Base-by-base conservation (phyloP, 2,797 vertebrate genomes). In the Tympanoctomys barrerae region DNA sequence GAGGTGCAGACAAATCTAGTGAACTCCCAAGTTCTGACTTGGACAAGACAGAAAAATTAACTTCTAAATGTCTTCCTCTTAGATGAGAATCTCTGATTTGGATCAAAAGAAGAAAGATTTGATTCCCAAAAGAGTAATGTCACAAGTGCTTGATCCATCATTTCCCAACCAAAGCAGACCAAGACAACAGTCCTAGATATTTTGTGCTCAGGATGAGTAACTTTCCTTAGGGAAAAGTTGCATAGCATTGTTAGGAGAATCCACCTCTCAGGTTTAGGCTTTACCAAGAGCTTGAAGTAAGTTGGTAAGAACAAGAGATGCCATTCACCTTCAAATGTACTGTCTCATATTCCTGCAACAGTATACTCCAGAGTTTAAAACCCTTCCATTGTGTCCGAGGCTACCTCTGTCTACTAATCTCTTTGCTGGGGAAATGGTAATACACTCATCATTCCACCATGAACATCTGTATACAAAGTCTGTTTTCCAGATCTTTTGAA, bases 401-500 rank as follows among this genome's bases (percentile, higher is more conserved):
- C 36, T 52, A 81, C 78, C 82, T 96, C 59, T 91, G 19, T 70
- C 86, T 62, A 68, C 14, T 86, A 83, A 71, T 24, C 85, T 92
- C 3, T 61, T 93, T 71, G 79, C 80, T 84, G 24, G 42, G 42
- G 42, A 93, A 90, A 89, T 33, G 49, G 5, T 52, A 22, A 91
- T 68, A 81, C 62, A 75, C 4, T 85, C 57, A 82, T 85, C 78
- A 71, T 77, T 79, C 18, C 39, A 36, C 49, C 11, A 59, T 22
- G 77, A 82, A 95, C 18, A 68, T 93, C 85, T 64, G 94, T 82
- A 93, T 12, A 77, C 64, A 77, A 84, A 71, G 87, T 83, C 87
- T 95, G 36, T 90, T 95, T 94, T 96, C 89, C 89, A 94, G 87
- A 92, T 82, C 95, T 82, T 96, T 83, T 94, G 73, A 94, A 95